A percentile compares a stretch with the other conserved stretches of the same genome.
Conservation (phyloP, 2,113 vertebrate species). For the Scartelaos histophorus region DNA sequence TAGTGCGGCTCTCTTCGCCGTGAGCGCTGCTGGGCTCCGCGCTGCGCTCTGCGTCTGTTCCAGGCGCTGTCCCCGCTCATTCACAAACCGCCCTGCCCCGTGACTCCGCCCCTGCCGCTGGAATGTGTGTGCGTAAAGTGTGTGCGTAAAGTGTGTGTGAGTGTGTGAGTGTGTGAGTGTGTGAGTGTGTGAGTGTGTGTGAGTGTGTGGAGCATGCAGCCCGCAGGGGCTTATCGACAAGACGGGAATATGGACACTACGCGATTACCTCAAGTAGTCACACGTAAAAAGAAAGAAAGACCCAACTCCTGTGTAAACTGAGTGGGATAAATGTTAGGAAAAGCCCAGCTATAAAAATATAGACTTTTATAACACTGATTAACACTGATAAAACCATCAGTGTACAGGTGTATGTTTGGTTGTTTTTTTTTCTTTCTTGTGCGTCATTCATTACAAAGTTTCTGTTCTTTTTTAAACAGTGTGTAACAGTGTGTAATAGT, state of each 20-base stretch:
- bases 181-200: slow-evolving; percentile 49
- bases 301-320: no score
- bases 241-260: not conserved
- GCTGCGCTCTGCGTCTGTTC: slow-evolving; percentile 35
- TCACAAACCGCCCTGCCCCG: slow-evolving; percentile 64
- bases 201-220: slow-evolving; percentile 17
- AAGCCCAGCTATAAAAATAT: no score
- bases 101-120: slow-evolving; percentile 73
- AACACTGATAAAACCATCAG: no score
- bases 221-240: slow-evolving; percentile 19
- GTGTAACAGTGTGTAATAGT: no score
- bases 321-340: no score
- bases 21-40: slow-evolving; percentile 30
- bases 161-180: slow-evolving; percentile 41
- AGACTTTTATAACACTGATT: no score
- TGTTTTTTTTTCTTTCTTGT: no score
- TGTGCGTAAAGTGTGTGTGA: slow-evolving; percentile 11
- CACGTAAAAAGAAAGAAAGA: not conserved
- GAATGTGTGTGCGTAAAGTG: slow-evolving; percentile 63
- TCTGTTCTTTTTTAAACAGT: no score
- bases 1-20: slow-evolving; percentile 50
- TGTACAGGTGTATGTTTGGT: no score
- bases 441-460: no score
- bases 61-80: slow-evolving; percentile 62
- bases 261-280: not conserved